phyloP scores from a whole-genome alignment of 1,140 invertebrate species.

The Aphaenogaster ashmeadi region DNA sequence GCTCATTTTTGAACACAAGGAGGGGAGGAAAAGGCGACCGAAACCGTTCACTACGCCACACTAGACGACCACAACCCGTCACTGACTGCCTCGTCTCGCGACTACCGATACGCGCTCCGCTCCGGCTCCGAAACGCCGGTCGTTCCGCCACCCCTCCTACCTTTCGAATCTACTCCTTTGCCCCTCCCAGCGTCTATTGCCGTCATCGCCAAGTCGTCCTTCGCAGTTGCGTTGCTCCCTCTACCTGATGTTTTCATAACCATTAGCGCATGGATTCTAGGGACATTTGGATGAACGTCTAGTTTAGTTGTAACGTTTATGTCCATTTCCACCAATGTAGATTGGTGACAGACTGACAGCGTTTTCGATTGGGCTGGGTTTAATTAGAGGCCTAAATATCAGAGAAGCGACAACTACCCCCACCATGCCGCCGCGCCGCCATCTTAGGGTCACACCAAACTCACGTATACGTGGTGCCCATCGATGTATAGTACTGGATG shows the following conservation, averaged over 20 bases:
- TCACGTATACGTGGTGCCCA: too few species aligned
- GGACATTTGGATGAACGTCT: neutral
- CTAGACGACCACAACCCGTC: conserved; percentile 78
- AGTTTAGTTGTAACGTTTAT: too few species aligned
- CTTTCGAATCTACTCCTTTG: conserved; percentile 38
- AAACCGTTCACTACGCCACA: conserved; percentile 78
- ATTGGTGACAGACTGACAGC: too few species aligned
- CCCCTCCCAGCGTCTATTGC: neutral
- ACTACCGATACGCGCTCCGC: conserved; percentile 79
- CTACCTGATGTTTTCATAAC: neutral
- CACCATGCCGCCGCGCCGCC: too few species aligned
- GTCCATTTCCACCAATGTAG: too few species aligned
- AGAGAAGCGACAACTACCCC: too few species aligned
- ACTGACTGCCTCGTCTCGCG: conserved; percentile 81
- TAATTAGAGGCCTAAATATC: too few species aligned
- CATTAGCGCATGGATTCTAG: neutral
- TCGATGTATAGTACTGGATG: too few species aligned
- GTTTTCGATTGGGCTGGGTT: too few species aligned
- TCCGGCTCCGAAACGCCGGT: conserved; percentile 72
- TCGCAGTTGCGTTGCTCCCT: neutral
- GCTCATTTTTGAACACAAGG: conserved; percentile 91
- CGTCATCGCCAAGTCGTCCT: conserved; percentile 23
- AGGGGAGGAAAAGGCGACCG: conserved; percentile 64
- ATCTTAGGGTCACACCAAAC: too few species aligned
- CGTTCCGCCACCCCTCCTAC: conserved; percentile 65